phyloP scores from a whole-genome alignment of 2,797 vertebrate species.

The Holocentrus rufus region DNA sequence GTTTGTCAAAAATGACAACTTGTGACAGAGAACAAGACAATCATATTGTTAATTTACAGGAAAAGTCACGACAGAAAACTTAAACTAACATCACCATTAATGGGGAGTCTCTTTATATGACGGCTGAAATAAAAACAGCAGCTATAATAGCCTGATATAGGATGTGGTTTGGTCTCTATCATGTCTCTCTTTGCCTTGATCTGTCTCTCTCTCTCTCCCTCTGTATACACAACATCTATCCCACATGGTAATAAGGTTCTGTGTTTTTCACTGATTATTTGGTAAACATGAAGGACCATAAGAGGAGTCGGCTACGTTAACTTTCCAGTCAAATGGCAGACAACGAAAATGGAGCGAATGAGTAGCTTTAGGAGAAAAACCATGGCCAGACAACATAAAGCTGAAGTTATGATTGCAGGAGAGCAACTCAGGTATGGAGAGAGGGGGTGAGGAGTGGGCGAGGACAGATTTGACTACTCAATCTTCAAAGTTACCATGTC shows the following conservation, averaged over 20 bases:
- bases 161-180: not conserved
- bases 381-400: conserved; percentile 82
- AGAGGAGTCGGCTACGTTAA: conserved; percentile 43
- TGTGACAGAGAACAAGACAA: no score
- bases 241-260: conserved; percentile 50
- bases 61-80: no score
- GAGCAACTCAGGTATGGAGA: conserved; percentile 89
- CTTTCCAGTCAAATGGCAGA: conserved; percentile 31
- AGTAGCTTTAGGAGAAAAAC: conserved; percentile 79
- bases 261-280: conserved; percentile 68
- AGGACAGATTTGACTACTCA: no score
- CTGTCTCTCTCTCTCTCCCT: conserved; percentile 29
- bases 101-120: not conserved
- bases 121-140: no score
- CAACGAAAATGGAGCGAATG: conserved; percentile 81
- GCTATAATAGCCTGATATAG: no score
- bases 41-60: no score
- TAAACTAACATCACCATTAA: no score
- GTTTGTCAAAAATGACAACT: no score
- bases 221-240: conserved; percentile 79
- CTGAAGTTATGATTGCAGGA: conserved; percentile 90
- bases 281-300: conserved; percentile 73
- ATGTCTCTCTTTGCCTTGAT: no score
- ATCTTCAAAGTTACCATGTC: no score
- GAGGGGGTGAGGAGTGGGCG: not conserved